Conservation (phyloP, 2,797 vertebrate species). For the Manis pentadactyla region DNA sequence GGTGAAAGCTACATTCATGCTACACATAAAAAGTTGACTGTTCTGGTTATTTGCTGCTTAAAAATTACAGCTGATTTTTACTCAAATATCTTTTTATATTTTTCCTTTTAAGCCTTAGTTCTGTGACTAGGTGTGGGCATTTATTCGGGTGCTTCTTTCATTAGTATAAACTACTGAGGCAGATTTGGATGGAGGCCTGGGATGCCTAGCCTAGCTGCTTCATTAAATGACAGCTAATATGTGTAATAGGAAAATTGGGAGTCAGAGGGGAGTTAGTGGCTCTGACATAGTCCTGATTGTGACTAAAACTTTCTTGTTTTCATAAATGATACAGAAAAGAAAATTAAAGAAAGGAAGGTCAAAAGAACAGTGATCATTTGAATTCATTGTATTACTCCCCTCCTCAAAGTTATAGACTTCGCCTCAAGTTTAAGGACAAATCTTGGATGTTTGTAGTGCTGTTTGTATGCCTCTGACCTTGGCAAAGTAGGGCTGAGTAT, state of each 20-base stretch:
- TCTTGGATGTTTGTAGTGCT: neutral
- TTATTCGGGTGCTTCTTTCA: slow-evolving; percentile 29
- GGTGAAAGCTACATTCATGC: slow-evolving; percentile 74
- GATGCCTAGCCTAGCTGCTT: neutral
- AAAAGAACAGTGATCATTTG: slow-evolving; percentile 13
- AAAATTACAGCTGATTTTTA: slow-evolving; percentile 41
- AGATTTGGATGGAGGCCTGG: neutral
- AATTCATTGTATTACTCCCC: slow-evolving; percentile 34
- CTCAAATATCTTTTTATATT: neutral
- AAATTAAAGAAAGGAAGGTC: slow-evolving; percentile 5
- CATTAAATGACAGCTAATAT: slow-evolving; percentile 59
- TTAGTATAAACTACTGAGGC: neutral
- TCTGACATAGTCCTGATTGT: neutral
- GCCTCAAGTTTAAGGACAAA: slow-evolving; percentile 34
- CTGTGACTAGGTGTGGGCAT: neutral
- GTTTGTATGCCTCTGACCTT: neutral
- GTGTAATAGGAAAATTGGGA: neutral
- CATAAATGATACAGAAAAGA: slow-evolving; percentile 34
- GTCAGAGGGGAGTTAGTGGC: neutral
- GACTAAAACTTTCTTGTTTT: neutral
- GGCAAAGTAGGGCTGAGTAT: neutral
- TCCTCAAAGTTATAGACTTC: slow-evolving; percentile 43
- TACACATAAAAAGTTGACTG: slow-evolving; percentile 70
- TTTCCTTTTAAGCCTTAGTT: slow-evolving; percentile 31
- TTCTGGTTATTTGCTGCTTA: slow-evolving; percentile 58